Conservation (phyloP, 2,888 invertebrate genomes). For the Brachyopa scutellaris region DNA sequence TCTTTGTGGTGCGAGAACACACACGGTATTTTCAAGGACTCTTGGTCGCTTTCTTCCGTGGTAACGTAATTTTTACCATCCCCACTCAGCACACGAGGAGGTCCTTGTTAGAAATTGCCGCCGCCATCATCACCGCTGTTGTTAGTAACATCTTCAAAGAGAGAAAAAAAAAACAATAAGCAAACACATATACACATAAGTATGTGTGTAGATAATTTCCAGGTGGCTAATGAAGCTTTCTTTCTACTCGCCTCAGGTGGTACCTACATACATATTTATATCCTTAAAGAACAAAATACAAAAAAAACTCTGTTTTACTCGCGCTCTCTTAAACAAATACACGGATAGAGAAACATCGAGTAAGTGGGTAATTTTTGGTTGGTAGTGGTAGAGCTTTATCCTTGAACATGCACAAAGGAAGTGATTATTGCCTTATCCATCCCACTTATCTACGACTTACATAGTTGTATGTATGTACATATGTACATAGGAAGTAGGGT, state of each 20-base stretch:
- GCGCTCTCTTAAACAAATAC: constrained; percentile 6
- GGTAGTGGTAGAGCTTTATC: constrained; percentile 53
- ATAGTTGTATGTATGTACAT: too few relatives aligned
- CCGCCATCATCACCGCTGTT: not conserved
- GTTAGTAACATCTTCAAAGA: not conserved
- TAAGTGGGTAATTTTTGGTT: constrained; percentile 11
- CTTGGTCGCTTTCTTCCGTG: not conserved
- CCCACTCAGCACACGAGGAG: not conserved
- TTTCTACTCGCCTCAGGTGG: constrained; percentile 24
- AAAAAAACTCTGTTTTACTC: constrained; percentile 7
- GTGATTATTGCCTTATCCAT: constrained; percentile 16
- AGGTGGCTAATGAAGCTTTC: constrained; percentile 37
- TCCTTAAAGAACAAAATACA: not conserved
- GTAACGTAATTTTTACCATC: constrained; percentile 46
- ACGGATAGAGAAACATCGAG: not conserved
- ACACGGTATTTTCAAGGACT: constrained; percentile 56
- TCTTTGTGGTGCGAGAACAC: constrained; percentile 1
- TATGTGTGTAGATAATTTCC: constrained; percentile 16
- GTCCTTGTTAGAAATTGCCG: constrained; percentile 30
- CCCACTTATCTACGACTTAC: too few relatives aligned
- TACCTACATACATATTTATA: not conserved
- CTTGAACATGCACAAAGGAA: constrained; percentile 47
- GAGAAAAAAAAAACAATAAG: not conserved
- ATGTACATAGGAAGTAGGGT: not conserved
- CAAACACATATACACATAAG: not conserved